phyloP scores from a whole-genome alignment of 2,113 vertebrate species.

The Pteruthius melanotis region DNA sequence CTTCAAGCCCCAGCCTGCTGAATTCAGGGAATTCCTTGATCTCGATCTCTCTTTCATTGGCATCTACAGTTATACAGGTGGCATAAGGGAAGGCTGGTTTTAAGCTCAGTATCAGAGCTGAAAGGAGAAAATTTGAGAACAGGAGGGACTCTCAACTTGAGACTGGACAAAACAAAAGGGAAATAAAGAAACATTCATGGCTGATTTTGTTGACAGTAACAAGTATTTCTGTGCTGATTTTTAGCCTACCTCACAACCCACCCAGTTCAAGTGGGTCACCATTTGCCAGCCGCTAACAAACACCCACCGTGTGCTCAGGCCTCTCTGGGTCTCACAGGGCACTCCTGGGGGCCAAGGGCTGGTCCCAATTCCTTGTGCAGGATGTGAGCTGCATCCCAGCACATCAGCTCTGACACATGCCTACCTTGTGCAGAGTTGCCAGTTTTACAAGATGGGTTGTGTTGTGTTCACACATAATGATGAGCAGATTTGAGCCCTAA shows the following conservation, averaged over 20 bases:
- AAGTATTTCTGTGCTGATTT: not conserved
- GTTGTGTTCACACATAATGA: constrained; percentile 32
- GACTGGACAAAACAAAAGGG: not conserved
- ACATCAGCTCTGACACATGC: not conserved
- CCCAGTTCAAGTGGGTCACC: not conserved
- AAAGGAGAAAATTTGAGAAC: not conserved
- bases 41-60: not conserved
- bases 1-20: not conserved
- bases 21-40: not conserved
- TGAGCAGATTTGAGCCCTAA: constrained; percentile 63
- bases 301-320: rapidly evolving
- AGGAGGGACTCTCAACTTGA: not conserved
- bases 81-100: not conserved
- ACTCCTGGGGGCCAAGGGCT: rapidly evolving
- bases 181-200: not conserved
- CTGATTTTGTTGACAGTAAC: not conserved
- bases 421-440: not conserved
- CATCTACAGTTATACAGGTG: not conserved
- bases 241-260: not conserved
- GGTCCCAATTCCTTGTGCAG: rapidly evolving
- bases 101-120: not conserved
- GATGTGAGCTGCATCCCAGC: not conserved
- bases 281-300: not conserved
- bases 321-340: not conserved
- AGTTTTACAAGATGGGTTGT: not conserved